These are phyloP conservation scores for Acrocyrtus sp. DNA, from an alignment of 2,888 invertebrate species.

Conservation along the genomic window DNA sequence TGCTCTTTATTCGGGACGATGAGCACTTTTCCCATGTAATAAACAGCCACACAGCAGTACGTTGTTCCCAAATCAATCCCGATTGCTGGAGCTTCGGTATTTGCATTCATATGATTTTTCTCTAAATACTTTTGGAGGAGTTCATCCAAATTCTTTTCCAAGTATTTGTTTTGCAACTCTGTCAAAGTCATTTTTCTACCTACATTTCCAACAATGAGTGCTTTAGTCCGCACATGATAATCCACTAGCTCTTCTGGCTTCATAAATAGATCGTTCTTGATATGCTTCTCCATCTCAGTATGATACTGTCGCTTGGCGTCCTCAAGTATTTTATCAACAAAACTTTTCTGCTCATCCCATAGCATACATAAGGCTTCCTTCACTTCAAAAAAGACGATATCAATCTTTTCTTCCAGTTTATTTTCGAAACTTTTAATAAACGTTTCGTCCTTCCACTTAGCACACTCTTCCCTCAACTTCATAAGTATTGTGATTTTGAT, in stretches of 20 bases:
- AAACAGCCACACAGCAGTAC: conserved; percentile 29
- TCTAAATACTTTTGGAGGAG: conserved; percentile 7
- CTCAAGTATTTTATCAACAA: neutral
- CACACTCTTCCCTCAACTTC: no score
- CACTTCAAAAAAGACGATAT: no score
- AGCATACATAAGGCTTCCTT: no score
- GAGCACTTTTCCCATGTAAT: conserved; percentile 2
- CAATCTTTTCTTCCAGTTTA: no score
- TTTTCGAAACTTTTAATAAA: no score
- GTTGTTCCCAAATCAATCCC: conserved; percentile 47
- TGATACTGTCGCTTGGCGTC: conserved; percentile 30
- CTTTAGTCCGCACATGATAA: neutral
- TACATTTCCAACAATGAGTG: neutral
- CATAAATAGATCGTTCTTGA: conserved; percentile 34
- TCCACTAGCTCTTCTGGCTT: conserved; percentile 19
- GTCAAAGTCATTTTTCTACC: conserved; percentile 7
- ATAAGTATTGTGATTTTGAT: no score
- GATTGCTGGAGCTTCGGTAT: conserved; percentile 27
- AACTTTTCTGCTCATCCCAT: no score
- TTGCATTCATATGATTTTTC: conserved; percentile 13
- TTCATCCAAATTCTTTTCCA: neutral
- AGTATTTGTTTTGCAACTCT: conserved; percentile 14
- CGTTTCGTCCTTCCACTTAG: no score
- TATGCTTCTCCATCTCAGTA: conserved; percentile 45
- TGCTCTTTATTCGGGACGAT: conserved; percentile 27